Evolutionary conservation across 2,797 vertebrate genomes (phyloP), one percentile per base, ranked within the genome.

Genomic region (Clarias platycephalus): DNA sequence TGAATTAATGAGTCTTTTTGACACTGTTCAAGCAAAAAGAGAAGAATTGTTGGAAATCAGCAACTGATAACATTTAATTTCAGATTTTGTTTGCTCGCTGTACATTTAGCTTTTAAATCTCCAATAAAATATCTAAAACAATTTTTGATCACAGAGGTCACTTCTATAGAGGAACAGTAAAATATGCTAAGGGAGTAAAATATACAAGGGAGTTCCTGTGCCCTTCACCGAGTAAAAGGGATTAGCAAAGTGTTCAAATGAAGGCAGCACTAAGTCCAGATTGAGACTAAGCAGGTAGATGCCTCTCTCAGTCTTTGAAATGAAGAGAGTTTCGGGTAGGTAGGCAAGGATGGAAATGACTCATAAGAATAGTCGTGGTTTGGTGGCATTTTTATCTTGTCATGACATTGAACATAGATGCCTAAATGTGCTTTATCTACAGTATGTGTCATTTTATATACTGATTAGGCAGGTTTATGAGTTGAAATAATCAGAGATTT

Each of bases 271-370:
- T 94, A 94, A 96, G 83, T 91, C 93, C 94, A 95, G 95, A 96
- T 94, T 95, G 94, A 94, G 91, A 91, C 92, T 96, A 96, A 98
- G 95, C 92, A 94, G 96, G 95, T 96, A 95, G 96, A 93, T 92
- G 87, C 89, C 87, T 91, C 86, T 90, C 82, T 91, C 88, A 63
- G 83, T 90, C 91, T 92, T 83, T 90, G 86, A 84, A 90, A 88
- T 87, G 86, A 81, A 82, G 84, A 87, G 63, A 90, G 88, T 90
- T 92, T 80, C 83, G 88, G 88, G 72, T 83, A 89, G n/a, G 62
- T 88, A 75, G 86, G 83, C 82, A 85, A 71, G 3, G 34, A 67
- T 78, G 68, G 22, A 76, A 81, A 66, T 58, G 0, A 85, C 72
- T 86, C 34, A 83, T 13, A 24, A 34, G 60, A 78, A 34, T 64